Evolutionary conservation across 2,113 vertebrate genomes (phyloP), one percentile per base, ranked within the genome.

Genomic region (Xenopus laevis): DNA sequence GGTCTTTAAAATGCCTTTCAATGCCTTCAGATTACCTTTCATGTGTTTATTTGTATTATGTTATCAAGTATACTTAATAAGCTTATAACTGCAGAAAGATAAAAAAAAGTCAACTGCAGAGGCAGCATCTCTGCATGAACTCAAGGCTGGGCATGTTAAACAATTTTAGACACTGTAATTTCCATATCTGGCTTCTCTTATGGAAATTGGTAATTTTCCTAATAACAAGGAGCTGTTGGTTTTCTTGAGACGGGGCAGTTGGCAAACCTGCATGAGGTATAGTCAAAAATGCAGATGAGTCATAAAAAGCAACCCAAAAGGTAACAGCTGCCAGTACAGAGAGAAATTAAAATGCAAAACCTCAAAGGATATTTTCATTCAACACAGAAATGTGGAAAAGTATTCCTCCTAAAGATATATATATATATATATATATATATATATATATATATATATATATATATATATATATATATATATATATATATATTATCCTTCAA

Each of bases 241-340:
- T 74, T 68, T 33, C 45, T 74, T 68, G 65, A 61, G 52, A 47
- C 50, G 53, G 57, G 72, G 68, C 72, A 74, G 66, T 74, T 74
- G 72, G 72, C 61, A 55, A 68, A 74, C 65, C 72, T 74, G 72
- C 72, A 23, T 74, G 72, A 74, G 65, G 72, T 74, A 68, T 74
- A 67, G n/a, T 68, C 68, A 44, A 7, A 74, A 33, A 68, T 68
- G 65, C 57, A 74, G 72, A 74, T 61, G 65, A 68, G 72, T 68
- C 60, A 74, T 74, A 50, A 27, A 74, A 74, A 74, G 20, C 65
- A 40, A 74, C 33, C 65, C 55, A 74, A 68, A 68, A 74, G 53
- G 65, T 74, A 66, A 46, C 64, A 66, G 59, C 72, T 68, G 64
- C 72, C 60, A 52, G 46, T 23, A 52, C 65, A 12, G 55, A 60